Conservation (phyloP, 1,140 invertebrate species). For the Cotesia typhae region DNA sequence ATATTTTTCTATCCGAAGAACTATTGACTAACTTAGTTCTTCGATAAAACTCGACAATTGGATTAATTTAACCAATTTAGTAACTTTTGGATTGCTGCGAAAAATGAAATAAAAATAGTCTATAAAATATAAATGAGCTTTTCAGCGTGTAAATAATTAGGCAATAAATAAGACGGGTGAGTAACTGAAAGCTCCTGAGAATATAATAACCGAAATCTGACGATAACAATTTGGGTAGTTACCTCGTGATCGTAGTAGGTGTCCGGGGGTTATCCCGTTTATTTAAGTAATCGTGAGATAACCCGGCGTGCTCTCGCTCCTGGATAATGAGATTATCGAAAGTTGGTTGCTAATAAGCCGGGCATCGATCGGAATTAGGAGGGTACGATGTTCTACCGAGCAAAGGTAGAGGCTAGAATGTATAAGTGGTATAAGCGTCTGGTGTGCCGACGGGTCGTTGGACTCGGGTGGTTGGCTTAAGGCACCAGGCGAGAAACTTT, state of each 20-base stretch:
- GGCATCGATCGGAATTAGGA: conserved; percentile 50
- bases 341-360: conserved; percentile 55
- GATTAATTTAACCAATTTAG: too few relatives aligned
- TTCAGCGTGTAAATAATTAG: too few relatives aligned
- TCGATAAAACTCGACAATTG: too few relatives aligned
- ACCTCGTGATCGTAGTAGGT: background rate
- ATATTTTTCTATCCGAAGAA: too few relatives aligned
- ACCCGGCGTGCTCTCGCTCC: conserved; percentile 23
- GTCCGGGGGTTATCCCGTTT: conserved; percentile 25
- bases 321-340: conserved; percentile 55
- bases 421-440: conserved; percentile 8
- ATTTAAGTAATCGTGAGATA: conserved; percentile 27
- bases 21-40: too few relatives aligned
- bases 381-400: background rate
- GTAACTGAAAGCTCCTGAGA: background rate
- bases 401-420: too few relatives aligned
- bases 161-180: background rate
- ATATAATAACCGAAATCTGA: background rate
- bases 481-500: background rate
- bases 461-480: conserved; percentile 13
- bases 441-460: conserved; percentile 30
- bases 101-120: too few relatives aligned
- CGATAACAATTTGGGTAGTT: background rate
- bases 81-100: too few relatives aligned
- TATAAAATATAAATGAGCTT: too few relatives aligned